Percentiles rank a stretch among this genome's conserved stretches.
Conservation (phyloP, 1,140 invertebrate genomes). For the Habropoda laboriosa region DNA sequence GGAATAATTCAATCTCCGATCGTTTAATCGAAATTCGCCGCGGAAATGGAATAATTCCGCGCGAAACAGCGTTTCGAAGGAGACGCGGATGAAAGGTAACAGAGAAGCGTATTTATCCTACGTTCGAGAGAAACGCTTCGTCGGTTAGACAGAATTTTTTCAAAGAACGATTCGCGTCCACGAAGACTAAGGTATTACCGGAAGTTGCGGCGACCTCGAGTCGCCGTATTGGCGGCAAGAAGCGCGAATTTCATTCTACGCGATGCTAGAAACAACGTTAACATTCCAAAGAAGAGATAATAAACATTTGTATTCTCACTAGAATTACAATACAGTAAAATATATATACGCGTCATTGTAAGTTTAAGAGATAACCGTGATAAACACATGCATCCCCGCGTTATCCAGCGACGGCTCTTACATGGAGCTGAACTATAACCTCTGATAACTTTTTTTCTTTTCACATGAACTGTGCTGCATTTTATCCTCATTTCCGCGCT, state of each 20-base stretch:
- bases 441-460: constrained; percentile 76
- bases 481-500: constrained; percentile 81
- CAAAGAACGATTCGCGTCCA: neutral
- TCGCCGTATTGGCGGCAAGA: neutral
- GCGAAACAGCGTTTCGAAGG: too few species aligned
- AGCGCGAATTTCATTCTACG: neutral
- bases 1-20: too few species aligned
- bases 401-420: constrained; percentile 32
- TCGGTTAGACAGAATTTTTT: neutral
- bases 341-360: constrained; percentile 59
- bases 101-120: too few species aligned
- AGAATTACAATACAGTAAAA: neutral
- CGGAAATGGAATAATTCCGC: too few species aligned
- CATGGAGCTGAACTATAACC: constrained; percentile 74
- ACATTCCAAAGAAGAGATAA: too few species aligned
- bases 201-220: neutral
- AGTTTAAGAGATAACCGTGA: constrained; percentile 52
- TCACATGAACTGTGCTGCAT: constrained; percentile 79
- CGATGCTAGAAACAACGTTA: neutral
- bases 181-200: neutral
- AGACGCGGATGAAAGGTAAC: too few species aligned
- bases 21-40: too few species aligned
- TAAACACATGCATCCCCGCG: constrained; percentile 29
- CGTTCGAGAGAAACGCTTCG: neutral
- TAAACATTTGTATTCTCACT: too few species aligned